Conservation (phyloP, 37 sponge, comb jelly and placozoan species). For the Ianthella basta region DNA sequence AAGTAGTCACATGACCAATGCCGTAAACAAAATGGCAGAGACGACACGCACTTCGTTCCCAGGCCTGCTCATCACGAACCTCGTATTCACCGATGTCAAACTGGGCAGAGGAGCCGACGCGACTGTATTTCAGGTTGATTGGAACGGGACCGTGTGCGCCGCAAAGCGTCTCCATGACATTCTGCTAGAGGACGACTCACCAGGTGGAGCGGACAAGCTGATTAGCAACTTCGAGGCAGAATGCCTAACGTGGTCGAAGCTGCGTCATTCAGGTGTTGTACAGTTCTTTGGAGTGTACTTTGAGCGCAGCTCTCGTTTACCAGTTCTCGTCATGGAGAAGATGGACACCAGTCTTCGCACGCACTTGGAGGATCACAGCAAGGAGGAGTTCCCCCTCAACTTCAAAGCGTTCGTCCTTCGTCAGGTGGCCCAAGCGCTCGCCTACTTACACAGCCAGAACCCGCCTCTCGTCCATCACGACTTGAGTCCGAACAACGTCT, state of each 20-base stretch:
- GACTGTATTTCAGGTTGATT: not conserved
- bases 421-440: not conserved
- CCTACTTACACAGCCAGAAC: not conserved
- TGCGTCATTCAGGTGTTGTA: conserved; percentile 1
- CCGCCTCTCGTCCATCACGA: conserved; percentile 4
- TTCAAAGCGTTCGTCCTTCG: not conserved
- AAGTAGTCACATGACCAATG: too few species aligned
- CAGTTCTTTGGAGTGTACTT: conserved; percentile 23
- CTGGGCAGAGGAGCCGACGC: conserved; percentile 21
- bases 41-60: too few species aligned
- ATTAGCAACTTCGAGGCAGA: not conserved
- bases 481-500: conserved; percentile 9
- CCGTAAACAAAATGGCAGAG: too few species aligned
- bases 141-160: not conserved
- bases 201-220: not conserved
- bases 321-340: conserved; percentile 18
- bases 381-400: not conserved
- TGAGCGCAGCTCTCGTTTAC: not conserved
- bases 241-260: not conserved
- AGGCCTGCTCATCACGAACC: too few species aligned
- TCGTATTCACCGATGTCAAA: too few species aligned
- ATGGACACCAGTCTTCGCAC: conserved; percentile 19
- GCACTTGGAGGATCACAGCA: not conserved
- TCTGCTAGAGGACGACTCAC: not conserved
- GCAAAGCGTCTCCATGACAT: not conserved